A percentile compares a stretch with the other conserved stretches of the same genome.
Conservation (phyloP, 2,797 vertebrate species). For the Distichodus sexfasciatus region DNA sequence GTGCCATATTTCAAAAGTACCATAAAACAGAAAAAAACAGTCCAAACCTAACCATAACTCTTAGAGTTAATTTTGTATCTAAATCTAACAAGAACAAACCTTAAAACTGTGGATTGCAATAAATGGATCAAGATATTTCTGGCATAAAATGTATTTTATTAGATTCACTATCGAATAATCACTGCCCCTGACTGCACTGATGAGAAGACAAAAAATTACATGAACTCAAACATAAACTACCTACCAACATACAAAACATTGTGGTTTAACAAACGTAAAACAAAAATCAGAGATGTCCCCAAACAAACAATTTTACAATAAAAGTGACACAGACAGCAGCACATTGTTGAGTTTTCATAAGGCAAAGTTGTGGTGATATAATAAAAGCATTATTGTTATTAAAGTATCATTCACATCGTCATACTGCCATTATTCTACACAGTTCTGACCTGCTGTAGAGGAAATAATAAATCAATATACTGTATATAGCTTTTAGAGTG, state of each 20-base stretch:
- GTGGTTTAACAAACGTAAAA: background rate
- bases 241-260: too few relatives aligned
- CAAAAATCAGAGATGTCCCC: background rate
- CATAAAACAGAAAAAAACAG: background rate
- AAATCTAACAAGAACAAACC: too few relatives aligned
- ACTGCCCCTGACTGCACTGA: too few relatives aligned
- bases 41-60: too few relatives aligned
- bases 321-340: constrained; percentile 14
- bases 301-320: constrained; percentile 3
- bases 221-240: background rate
- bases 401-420: background rate
- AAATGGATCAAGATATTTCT: too few relatives aligned
- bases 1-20: background rate
- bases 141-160: constrained; percentile 13
- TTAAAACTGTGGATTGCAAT: too few relatives aligned
- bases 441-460: background rate
- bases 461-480: background rate
- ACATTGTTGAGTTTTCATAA: constrained; percentile 21
- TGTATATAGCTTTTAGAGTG: too few relatives aligned
- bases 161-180: background rate
- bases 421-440: background rate
- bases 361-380: constrained; percentile 30
- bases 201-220: too few relatives aligned
- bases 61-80: too few relatives aligned
- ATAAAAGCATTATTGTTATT: constrained; percentile 3